These are phyloP conservation scores for Altica lythri DNA, from an alignment of 2,888 invertebrate genomes.

Conservation along the genomic window DNA sequence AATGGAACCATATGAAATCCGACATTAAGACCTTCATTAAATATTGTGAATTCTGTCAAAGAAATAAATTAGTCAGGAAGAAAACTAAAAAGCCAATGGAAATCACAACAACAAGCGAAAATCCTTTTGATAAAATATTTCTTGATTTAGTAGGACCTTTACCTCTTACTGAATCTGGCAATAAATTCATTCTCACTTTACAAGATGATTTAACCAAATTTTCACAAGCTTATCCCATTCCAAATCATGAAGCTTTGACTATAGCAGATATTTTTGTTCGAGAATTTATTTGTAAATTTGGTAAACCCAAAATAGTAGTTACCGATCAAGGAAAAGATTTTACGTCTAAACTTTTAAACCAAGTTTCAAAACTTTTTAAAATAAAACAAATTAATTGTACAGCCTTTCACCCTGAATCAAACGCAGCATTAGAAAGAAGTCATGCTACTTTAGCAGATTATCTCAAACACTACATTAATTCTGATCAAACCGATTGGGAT, in stretches of 20 bases:
- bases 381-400: constrained; percentile 30
- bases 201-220: constrained; percentile 41
- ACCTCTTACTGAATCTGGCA: constrained; percentile 32
- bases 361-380: constrained; percentile 15
- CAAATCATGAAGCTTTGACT: constrained; percentile 39
- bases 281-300: constrained; percentile 41
- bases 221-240: constrained; percentile 42
- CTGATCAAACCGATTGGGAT: constrained; percentile 43
- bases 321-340: constrained; percentile 44
- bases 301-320: constrained; percentile 42
- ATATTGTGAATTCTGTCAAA: constrained; percentile 39
- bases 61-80: constrained; percentile 14
- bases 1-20: constrained; percentile 39
- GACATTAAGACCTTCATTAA: constrained; percentile 37
- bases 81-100: constrained; percentile 8
- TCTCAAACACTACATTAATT: constrained; percentile 38
- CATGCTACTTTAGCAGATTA: constrained; percentile 32
- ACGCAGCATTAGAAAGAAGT: constrained; percentile 36
- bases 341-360: constrained; percentile 26
- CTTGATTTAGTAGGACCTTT: constrained; percentile 45
- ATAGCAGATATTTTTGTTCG: constrained; percentile 39
- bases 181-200: constrained; percentile 43
- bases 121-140: constrained; percentile 37
- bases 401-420: constrained; percentile 36
- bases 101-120: constrained; percentile 12